phyloP scores from a whole-genome alignment of 2,797 vertebrate genomes.

The Eulemur mongoz region DNA sequence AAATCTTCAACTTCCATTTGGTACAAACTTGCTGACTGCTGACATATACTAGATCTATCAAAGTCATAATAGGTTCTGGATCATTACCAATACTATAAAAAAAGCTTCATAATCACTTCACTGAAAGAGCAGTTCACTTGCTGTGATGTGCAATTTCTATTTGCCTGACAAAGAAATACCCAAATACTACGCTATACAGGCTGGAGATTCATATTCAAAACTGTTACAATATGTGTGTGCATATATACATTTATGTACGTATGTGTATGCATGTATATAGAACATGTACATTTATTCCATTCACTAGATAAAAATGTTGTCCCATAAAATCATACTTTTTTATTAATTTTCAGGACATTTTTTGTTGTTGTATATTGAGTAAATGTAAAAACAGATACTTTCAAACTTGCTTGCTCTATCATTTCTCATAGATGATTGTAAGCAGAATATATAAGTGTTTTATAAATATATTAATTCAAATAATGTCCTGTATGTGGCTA shows the following conservation, averaged over 20 bases:
- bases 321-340: neutral
- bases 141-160: neutral
- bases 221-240: neutral
- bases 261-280: neutral
- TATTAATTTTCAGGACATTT: neutral
- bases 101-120: constrained; percentile 12
- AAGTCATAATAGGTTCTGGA: constrained; percentile 23
- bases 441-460: neutral
- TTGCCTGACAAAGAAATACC: neutral
- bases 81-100: constrained; percentile 35
- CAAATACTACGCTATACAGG: neutral
- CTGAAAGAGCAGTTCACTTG: neutral
- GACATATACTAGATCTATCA: constrained; percentile 37
- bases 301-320: neutral
- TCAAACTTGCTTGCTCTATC: neutral
- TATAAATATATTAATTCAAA: neutral
- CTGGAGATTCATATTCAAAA: neutral
- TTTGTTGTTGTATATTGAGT: neutral
- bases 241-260: too few species aligned
- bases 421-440: neutral
- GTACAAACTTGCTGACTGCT: constrained; percentile 42
- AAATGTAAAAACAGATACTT: neutral
- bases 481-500: neutral
- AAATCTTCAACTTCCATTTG: neutral
- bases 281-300: neutral